These are phyloP conservation scores for Dicaeum eximium DNA, from an alignment of 2,113 vertebrate species.

Conservation along the genomic window DNA sequence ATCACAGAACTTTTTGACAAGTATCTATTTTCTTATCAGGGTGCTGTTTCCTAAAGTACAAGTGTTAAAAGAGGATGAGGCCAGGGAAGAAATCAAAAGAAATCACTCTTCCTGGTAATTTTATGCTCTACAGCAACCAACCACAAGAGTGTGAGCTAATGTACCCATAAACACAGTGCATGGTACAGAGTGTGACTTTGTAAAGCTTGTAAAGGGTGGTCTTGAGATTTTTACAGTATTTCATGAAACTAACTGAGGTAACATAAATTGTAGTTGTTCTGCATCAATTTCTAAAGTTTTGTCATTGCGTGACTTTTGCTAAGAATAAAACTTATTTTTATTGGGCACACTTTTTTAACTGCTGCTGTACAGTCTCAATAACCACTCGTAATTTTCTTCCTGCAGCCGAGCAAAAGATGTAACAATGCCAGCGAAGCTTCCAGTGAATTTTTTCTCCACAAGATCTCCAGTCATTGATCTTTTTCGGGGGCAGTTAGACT, in stretches of 20 bases:
- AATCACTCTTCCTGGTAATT: conserved; percentile 43
- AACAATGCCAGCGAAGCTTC: conserved; percentile 84
- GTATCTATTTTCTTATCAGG: conserved; percentile 30
- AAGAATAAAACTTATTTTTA: not conserved
- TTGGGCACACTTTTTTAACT: not conserved
- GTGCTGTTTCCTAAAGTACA: conserved; percentile 26
- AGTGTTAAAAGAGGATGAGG: conserved; percentile 51
- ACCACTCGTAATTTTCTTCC: not conserved
- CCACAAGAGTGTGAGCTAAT: conserved; percentile 20
- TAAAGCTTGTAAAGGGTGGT: not conserved
- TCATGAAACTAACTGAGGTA: not conserved
- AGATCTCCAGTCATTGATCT: conserved; percentile 87
- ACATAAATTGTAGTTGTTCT: not conserved
- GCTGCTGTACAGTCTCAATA: not conserved
- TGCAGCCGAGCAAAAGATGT: conserved; percentile 88
- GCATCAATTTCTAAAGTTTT: not conserved
- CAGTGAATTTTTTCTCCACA: conserved; percentile 86
- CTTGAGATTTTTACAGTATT: not conserved
- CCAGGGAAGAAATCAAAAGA: conserved; percentile 47
- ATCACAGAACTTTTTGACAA: conserved; percentile 9
- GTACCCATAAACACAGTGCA: not conserved
- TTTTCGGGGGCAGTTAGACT: conserved; percentile 90
- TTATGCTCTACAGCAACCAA: not conserved
- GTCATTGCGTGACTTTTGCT: not conserved
- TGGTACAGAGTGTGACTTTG: not conserved